phyloP scores from a whole-genome alignment of 2,797 vertebrate genomes.

The Podargus strigoides region DNA sequence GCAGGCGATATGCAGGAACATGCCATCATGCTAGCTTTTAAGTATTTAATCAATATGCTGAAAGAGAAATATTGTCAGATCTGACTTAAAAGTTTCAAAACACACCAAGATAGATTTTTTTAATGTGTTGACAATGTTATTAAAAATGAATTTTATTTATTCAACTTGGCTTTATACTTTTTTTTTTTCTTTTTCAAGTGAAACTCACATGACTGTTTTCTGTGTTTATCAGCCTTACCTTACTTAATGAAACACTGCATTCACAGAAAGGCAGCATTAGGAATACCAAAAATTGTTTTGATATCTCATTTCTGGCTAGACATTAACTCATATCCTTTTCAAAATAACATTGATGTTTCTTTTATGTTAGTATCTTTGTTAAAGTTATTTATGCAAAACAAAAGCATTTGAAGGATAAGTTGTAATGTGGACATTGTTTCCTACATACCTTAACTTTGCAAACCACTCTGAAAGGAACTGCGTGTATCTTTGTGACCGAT shows the following conservation, averaged over 20 bases:
- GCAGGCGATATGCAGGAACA: slow-evolving; percentile 33
- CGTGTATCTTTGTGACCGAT: neutral
- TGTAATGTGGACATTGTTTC: neutral
- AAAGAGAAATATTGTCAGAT: slow-evolving; percentile 33
- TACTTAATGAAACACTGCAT: neutral
- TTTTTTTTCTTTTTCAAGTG: neutral
- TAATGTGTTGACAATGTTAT: neutral
- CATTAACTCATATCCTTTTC: neutral
- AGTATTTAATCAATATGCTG: slow-evolving; percentile 58
- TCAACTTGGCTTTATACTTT: neutral
- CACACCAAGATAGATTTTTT: neutral
- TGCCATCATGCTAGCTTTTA: slow-evolving; percentile 26
- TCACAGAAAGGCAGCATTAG: neutral
- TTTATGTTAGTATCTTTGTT: neutral
- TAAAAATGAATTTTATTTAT: neutral
- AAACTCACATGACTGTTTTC: neutral
- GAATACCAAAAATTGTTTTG: neutral
- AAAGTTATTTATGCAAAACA: neutral
- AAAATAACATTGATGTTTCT: neutral
- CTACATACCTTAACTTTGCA: neutral
- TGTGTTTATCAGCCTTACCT: neutral
- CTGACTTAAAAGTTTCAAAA: slow-evolving; percentile 13
- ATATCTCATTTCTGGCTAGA: neutral
- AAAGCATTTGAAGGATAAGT: neutral
- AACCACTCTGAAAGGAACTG: neutral